Evolutionary conservation across 2,113 vertebrate species (phyloP).

Genomic region (Motacilla alba): DNA sequence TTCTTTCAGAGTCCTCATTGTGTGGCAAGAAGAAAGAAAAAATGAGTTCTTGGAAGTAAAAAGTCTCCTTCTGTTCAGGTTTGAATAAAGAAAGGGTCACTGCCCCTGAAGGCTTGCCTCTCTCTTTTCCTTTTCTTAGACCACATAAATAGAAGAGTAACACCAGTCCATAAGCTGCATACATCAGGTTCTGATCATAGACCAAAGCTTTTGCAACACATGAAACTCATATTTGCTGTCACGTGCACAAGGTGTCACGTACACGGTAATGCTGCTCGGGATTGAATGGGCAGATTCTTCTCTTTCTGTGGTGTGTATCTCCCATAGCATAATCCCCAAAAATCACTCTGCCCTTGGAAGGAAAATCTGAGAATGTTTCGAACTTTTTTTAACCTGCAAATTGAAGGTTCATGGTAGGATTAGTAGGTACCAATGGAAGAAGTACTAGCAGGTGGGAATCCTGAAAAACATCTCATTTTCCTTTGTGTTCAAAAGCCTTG

Average conservation of each 20-base stretch:
- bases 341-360: background rate
- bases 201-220: slow-evolving; percentile 13
- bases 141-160: slow-evolving; percentile 44
- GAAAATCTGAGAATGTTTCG: background rate
- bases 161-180: slow-evolving; percentile 8
- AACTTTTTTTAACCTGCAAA: background rate
- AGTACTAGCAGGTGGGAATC: background rate
- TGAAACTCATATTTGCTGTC: background rate
- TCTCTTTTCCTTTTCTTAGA: slow-evolving; percentile 31
- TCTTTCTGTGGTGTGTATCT: background rate
- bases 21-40: slow-evolving; percentile 40
- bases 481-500: background rate
- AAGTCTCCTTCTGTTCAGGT: slow-evolving; percentile 39
- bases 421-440: background rate
- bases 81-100: slow-evolving; percentile 56
- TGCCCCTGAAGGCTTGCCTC: slow-evolving; percentile 6
- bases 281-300: background rate
- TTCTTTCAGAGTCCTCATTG: background rate
- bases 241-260: background rate
- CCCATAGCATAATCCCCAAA: background rate
- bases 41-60: slow-evolving; percentile 44
- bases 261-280: background rate
- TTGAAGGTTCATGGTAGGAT: background rate
- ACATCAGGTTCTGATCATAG: slow-evolving; percentile 20
- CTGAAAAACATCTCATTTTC: background rate